Conservation (phyloP, 2,113 vertebrate genomes). For the Stercorarius parasiticus region DNA sequence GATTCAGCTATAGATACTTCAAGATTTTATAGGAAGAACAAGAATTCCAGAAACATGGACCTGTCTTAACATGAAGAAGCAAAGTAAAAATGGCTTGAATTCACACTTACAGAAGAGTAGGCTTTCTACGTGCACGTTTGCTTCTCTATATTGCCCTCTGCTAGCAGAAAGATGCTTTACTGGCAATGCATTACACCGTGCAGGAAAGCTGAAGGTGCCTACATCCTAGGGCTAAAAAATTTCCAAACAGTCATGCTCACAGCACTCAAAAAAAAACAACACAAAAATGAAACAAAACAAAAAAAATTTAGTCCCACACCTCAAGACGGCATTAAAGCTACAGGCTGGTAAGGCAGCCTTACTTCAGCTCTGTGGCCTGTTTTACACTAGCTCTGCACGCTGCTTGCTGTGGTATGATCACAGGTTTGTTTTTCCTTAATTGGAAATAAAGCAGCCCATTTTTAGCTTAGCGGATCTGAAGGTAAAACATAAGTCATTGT, state of each 20-base stretch:
- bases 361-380: background rate
- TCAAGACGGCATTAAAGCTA: background rate
- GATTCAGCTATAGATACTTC: background rate
- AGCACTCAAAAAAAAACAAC: background rate
- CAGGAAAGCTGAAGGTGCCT: background rate
- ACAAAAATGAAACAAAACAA: background rate
- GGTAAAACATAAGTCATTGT: background rate
- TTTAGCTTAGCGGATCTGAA: background rate
- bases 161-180: background rate
- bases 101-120: background rate
- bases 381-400: background rate
- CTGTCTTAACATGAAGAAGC: background rate
- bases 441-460: background rate
- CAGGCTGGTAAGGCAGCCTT: background rate
- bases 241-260: background rate
- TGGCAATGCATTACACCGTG: background rate
- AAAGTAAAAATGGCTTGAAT: background rate
- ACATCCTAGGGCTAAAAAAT: background rate
- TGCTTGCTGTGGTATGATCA: background rate
- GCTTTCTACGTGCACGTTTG: rapidly evolving
- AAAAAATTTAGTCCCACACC: rapidly evolving
- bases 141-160: background rate
- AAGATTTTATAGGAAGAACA: background rate
- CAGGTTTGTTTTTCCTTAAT: background rate
- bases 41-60: background rate